Percentiles rank a stretch among this genome's conserved stretches.
Evolutionary conservation across 2,888 invertebrate genomes (phyloP).

Genomic region (Anthophora plumipes): DNA sequence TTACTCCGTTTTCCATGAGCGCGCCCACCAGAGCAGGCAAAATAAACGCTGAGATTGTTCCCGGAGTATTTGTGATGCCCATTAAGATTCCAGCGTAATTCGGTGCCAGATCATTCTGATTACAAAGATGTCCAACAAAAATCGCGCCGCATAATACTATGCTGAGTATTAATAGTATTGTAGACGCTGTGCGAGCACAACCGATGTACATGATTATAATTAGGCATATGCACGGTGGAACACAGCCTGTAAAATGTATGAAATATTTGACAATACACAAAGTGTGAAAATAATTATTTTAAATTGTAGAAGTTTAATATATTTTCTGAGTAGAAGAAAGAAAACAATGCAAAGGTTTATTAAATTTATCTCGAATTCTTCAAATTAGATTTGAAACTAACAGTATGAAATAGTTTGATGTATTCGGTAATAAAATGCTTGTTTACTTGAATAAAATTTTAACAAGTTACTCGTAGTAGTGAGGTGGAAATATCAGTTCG

Average conservation of each 20-base stretch:
- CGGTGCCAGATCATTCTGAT: constrained; percentile 82
- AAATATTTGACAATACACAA: background rate
- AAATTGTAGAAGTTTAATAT: too few species aligned
- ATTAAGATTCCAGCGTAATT: constrained; percentile 83
- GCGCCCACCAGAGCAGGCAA: constrained; percentile 79
- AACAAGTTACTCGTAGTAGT: too few species aligned
- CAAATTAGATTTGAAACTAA: too few species aligned
- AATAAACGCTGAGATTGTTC: constrained; percentile 81
- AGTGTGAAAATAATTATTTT: background rate
- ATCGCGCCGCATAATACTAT: constrained; percentile 79
- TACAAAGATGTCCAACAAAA: constrained; percentile 81
- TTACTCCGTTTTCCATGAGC: constrained; percentile 77
- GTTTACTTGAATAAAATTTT: too few species aligned
- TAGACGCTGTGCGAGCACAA: constrained; percentile 73
- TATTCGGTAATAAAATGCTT: too few species aligned
- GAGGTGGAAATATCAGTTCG: too few species aligned
- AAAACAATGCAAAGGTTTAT: too few species aligned
- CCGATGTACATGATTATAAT: constrained; percentile 78
- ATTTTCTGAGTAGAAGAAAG: too few species aligned
- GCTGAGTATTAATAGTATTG: constrained; percentile 75
- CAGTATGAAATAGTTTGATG: too few species aligned
- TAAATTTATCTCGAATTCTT: too few species aligned
- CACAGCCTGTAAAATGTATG: constrained; percentile 70
- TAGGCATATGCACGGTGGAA: constrained; percentile 78
- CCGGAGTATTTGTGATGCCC: constrained; percentile 83